Conservation (phyloP, 1,140 invertebrate species). For the Drosophila virilis region DNA sequence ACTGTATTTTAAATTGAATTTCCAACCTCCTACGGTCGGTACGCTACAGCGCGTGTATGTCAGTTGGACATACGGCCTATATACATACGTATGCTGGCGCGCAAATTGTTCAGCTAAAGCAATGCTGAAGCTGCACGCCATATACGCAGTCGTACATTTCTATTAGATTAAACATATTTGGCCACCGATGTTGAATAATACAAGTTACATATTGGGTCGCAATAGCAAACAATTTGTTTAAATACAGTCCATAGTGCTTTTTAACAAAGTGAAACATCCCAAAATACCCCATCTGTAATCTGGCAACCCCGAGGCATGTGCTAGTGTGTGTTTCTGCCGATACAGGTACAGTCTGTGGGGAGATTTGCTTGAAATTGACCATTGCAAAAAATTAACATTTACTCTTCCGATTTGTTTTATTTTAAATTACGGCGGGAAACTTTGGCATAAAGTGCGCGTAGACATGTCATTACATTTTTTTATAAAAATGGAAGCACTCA, state of each 20-base stretch:
- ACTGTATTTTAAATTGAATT: constrained; percentile 82
- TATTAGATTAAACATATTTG: not conserved
- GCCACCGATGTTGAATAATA: not conserved
- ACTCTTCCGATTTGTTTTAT: not conserved
- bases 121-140: no score
- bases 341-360: constrained; percentile 43
- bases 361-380: not conserved
- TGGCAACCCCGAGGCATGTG: constrained; percentile 22
- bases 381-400: not conserved
- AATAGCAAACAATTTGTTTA: constrained; percentile 24
- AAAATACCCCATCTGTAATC: constrained; percentile 36
- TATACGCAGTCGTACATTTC: no score
- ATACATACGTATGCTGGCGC: constrained; percentile 58
- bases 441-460: not conserved
- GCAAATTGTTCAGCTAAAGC: constrained; percentile 48
- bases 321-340: not conserved
- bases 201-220: not conserved
- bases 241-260: constrained; percentile 45
- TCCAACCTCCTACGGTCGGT: constrained; percentile 60
- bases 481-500: constrained; percentile 44
- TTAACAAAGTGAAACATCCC: constrained; percentile 46
- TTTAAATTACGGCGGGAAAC: no score
- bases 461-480: not conserved
- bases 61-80: constrained; percentile 31
- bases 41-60: constrained; percentile 64